Conservation (phyloP, 1,140 invertebrate genomes). For the Littorina saxatilis region DNA sequence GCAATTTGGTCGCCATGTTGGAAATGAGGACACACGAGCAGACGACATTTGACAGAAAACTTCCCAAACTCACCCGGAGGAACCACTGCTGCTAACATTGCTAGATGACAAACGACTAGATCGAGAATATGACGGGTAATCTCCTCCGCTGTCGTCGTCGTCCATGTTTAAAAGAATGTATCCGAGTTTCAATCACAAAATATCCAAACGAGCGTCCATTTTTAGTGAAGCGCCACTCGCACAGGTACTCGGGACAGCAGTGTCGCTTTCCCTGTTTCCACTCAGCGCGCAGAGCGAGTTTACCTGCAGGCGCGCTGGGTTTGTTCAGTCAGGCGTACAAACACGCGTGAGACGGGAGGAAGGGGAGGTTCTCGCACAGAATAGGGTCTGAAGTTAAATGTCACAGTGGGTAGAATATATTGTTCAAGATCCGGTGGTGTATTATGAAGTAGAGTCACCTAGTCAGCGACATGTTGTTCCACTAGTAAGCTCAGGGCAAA, state of each 20-base stretch:
- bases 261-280: background rate
- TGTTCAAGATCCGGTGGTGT: too few relatives aligned
- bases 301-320: conserved; percentile 11
- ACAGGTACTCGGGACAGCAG: background rate
- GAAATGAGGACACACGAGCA: background rate
- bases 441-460: too few relatives aligned
- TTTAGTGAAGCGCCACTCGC: background rate
- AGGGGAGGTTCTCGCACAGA: background rate
- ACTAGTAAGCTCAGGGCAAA: too few relatives aligned
- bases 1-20: conserved; percentile 18
- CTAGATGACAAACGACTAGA: conserved; percentile 27
- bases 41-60: conserved; percentile 22
- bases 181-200: conserved; percentile 1
- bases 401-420: too few relatives aligned
- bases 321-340: conserved; percentile 29
- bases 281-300: too few relatives aligned
- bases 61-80: conserved; percentile 32
- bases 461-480: too few relatives aligned
- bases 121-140: conserved; percentile 23
- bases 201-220: background rate
- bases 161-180: conserved; percentile 13
- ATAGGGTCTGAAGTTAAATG: too few relatives aligned
- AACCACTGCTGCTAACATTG: conserved; percentile 37
- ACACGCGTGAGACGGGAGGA: background rate
- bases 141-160: conserved; percentile 35